These are phyloP conservation scores for Ladona fulva DNA, from an alignment of 1,140 invertebrate genomes.

Conservation along the genomic window DNA sequence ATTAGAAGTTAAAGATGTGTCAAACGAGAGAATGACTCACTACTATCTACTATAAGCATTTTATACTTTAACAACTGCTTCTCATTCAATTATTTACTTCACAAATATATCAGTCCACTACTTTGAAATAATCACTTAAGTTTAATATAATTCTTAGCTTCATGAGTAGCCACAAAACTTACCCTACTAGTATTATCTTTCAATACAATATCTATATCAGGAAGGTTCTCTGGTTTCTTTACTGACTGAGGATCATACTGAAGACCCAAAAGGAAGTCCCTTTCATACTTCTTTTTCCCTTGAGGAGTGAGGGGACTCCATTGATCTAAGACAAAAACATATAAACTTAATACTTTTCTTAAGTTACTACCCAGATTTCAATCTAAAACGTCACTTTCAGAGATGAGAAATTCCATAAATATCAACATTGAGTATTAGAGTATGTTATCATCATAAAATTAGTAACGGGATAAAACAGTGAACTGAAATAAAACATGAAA, in stretches of 20 bases:
- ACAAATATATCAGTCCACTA: conserved; percentile 1
- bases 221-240: conserved; percentile 59
- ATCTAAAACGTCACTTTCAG: background rate
- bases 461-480: background rate
- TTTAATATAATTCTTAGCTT: background rate
- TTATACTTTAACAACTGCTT: background rate
- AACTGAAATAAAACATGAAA: no score
- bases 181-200: conserved; percentile 39
- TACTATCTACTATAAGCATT: background rate
- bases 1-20: no score
- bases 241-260: conserved; percentile 62
- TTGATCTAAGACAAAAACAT: conserved; percentile 47
- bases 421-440: background rate
- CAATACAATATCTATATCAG: conserved; percentile 48
- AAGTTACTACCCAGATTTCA: no score
- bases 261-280: conserved; percentile 65
- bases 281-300: conserved; percentile 73
- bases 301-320: conserved; percentile 74
- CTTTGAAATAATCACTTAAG: background rate
- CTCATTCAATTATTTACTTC: background rate
- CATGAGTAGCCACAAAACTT: background rate
- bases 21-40: no score
- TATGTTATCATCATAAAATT: background rate
- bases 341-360: no score
- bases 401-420: background rate